Base-by-base conservation (phyloP, 2,113 vertebrate genomes). In the Pachycephala philippinensis region DNA sequence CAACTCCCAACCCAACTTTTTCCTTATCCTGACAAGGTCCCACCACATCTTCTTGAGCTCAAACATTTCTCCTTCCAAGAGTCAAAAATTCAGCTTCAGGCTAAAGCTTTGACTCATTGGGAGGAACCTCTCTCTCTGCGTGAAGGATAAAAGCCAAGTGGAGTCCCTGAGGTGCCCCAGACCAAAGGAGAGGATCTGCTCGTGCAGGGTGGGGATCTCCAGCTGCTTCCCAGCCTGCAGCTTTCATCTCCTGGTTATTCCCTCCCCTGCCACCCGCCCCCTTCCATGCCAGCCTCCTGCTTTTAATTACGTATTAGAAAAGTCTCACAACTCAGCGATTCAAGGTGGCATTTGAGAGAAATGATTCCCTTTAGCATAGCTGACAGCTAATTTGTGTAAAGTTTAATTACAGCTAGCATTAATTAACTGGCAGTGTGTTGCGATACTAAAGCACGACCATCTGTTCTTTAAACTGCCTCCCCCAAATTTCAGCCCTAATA, bases 321-420 rank as follows among this genome's bases (percentile, higher is more conserved):
- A 97, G 97, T 77, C 97, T 97, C 97, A 91, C 96, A 96, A 96
- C 97, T 96, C 97, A 92, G 97, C 93, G 35, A 98, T 98, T 98
- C 98, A 98, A 98, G 98, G 98, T 98, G 98, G 97, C 97, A 95
- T 98, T 98, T 97, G 97, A 97, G 97, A 97, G 97, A 77, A 98
- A 98, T 97, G 93, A 97, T 96, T 98, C 97, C 98, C 98, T 98
- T 98, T 97, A 98, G 98, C 97, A 93, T 95, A 94, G 98, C 98
- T 98, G 98, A 98, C 98, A 98, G 98, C 97, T 98, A 98, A 98
- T 99, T 98, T 98, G 98, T 98, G 98, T 98, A 98, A 98, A 98
- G 97, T 98, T 98, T 99, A 98, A 98, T 98, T 98, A 99, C 98
- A 98, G 98, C 95, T 95, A 98, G 98, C 98, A 97, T 97, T 98